A percentile compares a stretch with the other conserved stretches of the same genome.
Evolutionary conservation across 2,888 invertebrate genomes (phyloP).

Genomic region (Xanthostigma xanthostigma): DNA sequence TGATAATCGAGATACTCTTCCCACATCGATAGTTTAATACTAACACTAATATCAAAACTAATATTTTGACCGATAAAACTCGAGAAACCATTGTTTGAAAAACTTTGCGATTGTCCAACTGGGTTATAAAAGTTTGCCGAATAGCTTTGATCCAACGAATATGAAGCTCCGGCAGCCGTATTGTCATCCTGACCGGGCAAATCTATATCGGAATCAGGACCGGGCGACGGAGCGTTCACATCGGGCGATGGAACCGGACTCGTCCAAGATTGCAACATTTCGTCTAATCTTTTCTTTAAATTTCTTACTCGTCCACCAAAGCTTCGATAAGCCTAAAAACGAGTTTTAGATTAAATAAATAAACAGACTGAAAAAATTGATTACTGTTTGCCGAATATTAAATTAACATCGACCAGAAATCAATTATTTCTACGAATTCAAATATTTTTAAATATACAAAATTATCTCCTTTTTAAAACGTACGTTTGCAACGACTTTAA

Average conservation of each 20-base stretch:
- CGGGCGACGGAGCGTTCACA: constrained; percentile 56
- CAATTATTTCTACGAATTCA: not conserved
- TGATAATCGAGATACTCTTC: too few relatives aligned
- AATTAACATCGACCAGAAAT: too few relatives aligned
- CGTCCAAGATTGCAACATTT: constrained; percentile 47
- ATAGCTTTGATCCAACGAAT: constrained; percentile 10
- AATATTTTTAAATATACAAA: constrained; percentile 3
- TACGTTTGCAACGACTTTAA: constrained; percentile 90
- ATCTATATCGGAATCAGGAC: constrained; percentile 68
- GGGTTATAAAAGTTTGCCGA: constrained; percentile 35
- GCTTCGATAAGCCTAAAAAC: constrained; percentile 76
- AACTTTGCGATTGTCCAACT: constrained; percentile 16
- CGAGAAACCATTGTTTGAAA: constrained; percentile 37
- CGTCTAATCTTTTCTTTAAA: constrained; percentile 73
- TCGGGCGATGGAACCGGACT: constrained; percentile 56
- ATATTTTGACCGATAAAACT: constrained; percentile 49
- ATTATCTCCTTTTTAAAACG: constrained; percentile 27
- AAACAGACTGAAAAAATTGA: not conserved
- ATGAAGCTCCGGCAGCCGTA: not conserved
- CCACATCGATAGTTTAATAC: constrained; percentile 3
- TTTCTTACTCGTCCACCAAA: constrained; percentile 79
- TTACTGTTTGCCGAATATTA: too few relatives aligned
- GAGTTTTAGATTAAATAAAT: constrained; percentile 1
- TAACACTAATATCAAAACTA: constrained; percentile 36
- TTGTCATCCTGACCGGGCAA: constrained; percentile 33